Evolutionary conservation across 2,888 invertebrate genomes (phyloP).

Genomic region (Nezara viridula): DNA sequence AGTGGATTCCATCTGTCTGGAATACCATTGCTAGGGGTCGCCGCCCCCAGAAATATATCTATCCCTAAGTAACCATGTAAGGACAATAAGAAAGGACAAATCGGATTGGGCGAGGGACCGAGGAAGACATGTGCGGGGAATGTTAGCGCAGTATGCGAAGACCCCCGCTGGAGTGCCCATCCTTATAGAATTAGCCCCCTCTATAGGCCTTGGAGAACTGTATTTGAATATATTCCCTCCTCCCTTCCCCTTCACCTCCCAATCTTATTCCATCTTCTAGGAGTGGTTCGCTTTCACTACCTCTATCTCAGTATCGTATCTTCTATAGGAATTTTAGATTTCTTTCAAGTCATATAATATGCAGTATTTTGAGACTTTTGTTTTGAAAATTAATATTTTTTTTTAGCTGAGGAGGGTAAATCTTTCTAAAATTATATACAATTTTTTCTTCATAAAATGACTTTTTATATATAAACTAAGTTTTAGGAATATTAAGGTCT

Average conservation of each 20-base stretch:
- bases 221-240: conserved; percentile 11
- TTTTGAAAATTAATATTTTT: too few species aligned
- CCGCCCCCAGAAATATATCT: not conserved
- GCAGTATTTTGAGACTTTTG: too few species aligned
- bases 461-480: too few species aligned
- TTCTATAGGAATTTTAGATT: too few species aligned
- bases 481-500: too few species aligned
- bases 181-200: conserved; percentile 7
- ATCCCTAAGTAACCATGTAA: not conserved
- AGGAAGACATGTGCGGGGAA: not conserved
- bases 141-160: not conserved
- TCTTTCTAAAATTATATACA: too few species aligned
- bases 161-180: not conserved
- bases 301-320: not conserved
- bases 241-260: not conserved
- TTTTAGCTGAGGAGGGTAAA: too few species aligned
- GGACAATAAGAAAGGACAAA: conserved; percentile 6
- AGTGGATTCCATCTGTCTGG: not conserved
- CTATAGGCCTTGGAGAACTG: not conserved
- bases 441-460: too few species aligned
- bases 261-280: conserved; percentile 8
- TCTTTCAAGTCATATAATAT: too few species aligned
- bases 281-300: not conserved
- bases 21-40: not conserved
- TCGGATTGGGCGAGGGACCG: not conserved